Base-by-base conservation (phyloP, 2,888 invertebrate species). In the Stegana nigrithorax region DNA sequence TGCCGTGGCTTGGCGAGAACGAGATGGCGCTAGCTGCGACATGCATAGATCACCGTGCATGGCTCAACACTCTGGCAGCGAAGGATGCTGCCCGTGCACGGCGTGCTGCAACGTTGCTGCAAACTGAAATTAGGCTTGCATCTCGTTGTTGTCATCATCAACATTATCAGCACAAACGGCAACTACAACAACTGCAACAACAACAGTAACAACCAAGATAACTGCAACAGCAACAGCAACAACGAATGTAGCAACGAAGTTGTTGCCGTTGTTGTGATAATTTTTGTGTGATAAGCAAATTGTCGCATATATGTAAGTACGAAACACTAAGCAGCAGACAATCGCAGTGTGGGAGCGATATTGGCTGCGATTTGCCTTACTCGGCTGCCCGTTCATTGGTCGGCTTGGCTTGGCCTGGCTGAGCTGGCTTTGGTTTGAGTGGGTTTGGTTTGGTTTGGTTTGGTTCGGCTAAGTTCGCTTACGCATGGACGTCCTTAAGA, bases 91-190 rank as follows among this genome's bases (percentile, higher is more conserved):
- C n/a, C n/a, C 17, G 39, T 14, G 39, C 14, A 17, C 39, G 39
- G n/a, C 29, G n/a, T 32, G 12, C 17, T 17, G 4, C 5, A 23
- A 12, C 39, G 21, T 57, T 25, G 42, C 70, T 75, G 77, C 73
- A 67, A 51, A 69, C 67, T 69, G 78, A 75, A 75, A 75, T 75
- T 75, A 77, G 75, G 72, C 73, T 67, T 69, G 76, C 73, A 76
- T 76, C 74, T 73, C 69, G 64, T 67, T 67, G 63, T 62, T 68
- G 53, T 66, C 73, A 75, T 71, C 66, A 68, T 62, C 50, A 29
- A 12, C 25, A 39, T 39, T 39, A 17, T 39, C n/a, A 39, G 5
- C 39, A 12, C 12, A 5, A 12, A 8, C 39, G 12, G 10, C 42
- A 42, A 12, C 42, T 4, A 14, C 50, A 50, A 26, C 50, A 17